phyloP scores from a whole-genome alignment of 2,888 invertebrate species.

The Scrobipalpa atriplicella region DNA sequence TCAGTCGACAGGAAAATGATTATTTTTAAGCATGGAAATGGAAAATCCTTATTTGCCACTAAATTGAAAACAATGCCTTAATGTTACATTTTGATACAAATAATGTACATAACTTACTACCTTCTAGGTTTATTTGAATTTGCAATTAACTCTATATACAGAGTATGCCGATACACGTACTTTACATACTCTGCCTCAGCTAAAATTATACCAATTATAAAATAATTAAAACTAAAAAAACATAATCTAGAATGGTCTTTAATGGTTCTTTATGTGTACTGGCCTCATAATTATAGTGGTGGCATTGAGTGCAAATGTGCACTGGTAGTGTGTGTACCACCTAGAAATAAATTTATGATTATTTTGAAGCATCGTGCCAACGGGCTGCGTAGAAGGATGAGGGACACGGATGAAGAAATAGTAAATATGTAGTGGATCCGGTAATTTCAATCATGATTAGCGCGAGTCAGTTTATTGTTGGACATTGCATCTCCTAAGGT shows the following conservation, averaged over 20 bases:
- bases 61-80: too few relatives aligned
- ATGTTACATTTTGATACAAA: too few relatives aligned
- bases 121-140: too few relatives aligned
- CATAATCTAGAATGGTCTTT: slow-evolving; percentile 17
- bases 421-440: slow-evolving; percentile 34
- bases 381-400: slow-evolving; percentile 60
- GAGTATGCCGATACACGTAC: neutral
- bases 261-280: slow-evolving; percentile 23
- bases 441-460: too few relatives aligned
- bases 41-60: too few relatives aligned
- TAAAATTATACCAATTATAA: slow-evolving; percentile 13
- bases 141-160: neutral
- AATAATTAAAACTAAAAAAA: slow-evolving; percentile 7
- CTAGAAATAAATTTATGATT: slow-evolving; percentile 72
- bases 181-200: neutral
- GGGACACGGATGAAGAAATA: slow-evolving; percentile 37
- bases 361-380: slow-evolving; percentile 68
- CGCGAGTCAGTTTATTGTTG: too few relatives aligned
- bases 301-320: slow-evolving; percentile 45
- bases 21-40: too few relatives aligned
- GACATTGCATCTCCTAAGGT: too few relatives aligned
- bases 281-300: slow-evolving; percentile 33
- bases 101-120: too few relatives aligned
- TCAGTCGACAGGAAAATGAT: too few relatives aligned
- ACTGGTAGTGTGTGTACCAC: slow-evolving; percentile 42